Conservation (phyloP, 1,140 invertebrate species). For the Nasonia vitripennis region DNA sequence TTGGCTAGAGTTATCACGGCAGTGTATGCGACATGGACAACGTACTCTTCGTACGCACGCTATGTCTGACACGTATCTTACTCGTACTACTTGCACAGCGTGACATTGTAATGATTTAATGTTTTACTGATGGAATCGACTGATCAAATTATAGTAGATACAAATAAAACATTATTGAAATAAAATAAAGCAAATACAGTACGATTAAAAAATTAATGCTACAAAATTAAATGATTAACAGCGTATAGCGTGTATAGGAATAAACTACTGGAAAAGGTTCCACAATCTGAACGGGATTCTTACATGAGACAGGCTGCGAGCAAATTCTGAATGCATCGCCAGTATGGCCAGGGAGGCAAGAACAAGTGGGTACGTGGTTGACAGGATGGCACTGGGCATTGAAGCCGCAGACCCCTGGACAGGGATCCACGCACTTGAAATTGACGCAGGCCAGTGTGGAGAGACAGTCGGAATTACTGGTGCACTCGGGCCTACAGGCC, state of each 20-base stretch:
- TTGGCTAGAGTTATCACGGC: too few relatives aligned
- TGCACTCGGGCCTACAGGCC: slow-evolving; percentile 82
- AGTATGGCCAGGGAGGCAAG: slow-evolving; percentile 78
- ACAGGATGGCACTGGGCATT: slow-evolving; percentile 81
- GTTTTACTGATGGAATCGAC: too few relatives aligned
- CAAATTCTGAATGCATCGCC: slow-evolving; percentile 81
- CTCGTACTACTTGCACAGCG: too few relatives aligned
- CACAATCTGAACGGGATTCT: background rate
- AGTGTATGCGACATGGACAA: too few relatives aligned
- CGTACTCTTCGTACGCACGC: too few relatives aligned
- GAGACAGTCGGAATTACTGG: slow-evolving; percentile 80
- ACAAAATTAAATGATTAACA: too few relatives aligned
- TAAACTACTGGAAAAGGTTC: background rate
- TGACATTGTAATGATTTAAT: too few relatives aligned
- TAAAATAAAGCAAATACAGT: too few relatives aligned
- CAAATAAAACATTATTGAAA: too few relatives aligned
- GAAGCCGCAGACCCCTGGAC: slow-evolving; percentile 80
- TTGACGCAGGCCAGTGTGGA: slow-evolving; percentile 79
- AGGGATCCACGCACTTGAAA: slow-evolving; percentile 83
- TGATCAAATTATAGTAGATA: too few relatives aligned
- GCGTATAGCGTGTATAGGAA: background rate
- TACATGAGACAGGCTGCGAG: background rate
- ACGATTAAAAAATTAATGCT: too few relatives aligned
- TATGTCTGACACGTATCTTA: too few relatives aligned
- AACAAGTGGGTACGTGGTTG: slow-evolving; percentile 83